phyloP scores from a whole-genome alignment of 2,888 invertebrate genomes.

The Pogonocherus hispidulus region DNA sequence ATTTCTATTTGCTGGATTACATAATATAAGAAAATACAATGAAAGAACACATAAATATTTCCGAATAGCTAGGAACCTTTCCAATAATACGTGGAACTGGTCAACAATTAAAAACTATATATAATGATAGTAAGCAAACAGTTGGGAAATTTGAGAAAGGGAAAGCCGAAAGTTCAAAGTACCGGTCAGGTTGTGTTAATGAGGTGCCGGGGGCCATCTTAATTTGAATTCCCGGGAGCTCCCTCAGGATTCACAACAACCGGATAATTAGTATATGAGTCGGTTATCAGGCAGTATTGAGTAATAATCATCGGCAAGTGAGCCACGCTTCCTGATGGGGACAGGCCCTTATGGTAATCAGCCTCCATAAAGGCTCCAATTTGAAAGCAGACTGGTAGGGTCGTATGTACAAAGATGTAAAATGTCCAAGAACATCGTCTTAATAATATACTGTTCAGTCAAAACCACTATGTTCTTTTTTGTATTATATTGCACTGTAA shows the following conservation, averaged over 20 bases:
- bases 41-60: not conserved
- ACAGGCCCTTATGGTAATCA: constrained; percentile 46
- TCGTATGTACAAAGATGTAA: constrained; percentile 44
- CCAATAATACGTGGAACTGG: not conserved
- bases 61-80: not conserved
- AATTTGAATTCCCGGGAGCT: constrained; percentile 32
- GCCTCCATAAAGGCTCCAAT: constrained; percentile 49
- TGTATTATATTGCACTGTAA: too few relatives aligned
- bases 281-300: constrained; percentile 38
- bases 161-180: constrained; percentile 3
- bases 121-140: too few relatives aligned
- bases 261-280: constrained; percentile 44
- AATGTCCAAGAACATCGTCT: too few relatives aligned
- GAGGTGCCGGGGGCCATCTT: constrained; percentile 29
- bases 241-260: constrained; percentile 26
- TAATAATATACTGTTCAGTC: too few relatives aligned
- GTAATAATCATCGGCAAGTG: constrained; percentile 36
- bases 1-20: too few relatives aligned
- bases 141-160: not conserved
- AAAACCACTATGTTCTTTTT: too few relatives aligned
- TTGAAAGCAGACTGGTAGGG: constrained; percentile 45
- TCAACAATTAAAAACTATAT: too few relatives aligned
- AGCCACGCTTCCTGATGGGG: constrained; percentile 24
- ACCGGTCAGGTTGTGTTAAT: constrained; percentile 21
- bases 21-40: not conserved